Conservation (phyloP, 2,888 invertebrate genomes). For the Micoletzkya japonica region DNA sequence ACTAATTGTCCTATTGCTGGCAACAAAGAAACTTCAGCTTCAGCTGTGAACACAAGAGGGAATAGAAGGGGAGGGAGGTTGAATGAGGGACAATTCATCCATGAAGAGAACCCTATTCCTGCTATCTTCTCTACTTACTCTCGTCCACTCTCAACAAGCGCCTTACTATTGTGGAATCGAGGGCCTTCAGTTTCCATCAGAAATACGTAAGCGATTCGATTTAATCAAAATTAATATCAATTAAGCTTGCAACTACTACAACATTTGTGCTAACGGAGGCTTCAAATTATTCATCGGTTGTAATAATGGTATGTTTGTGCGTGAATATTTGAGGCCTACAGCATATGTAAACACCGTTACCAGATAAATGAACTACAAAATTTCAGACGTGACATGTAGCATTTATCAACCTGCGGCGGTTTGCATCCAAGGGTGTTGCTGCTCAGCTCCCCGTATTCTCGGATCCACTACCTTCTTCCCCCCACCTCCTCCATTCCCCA, state of each 20-base stretch:
- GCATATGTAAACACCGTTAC: no score
- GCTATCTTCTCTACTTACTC: background rate
- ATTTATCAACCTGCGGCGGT: constrained; percentile 8
- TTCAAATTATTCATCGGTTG: constrained; percentile 44
- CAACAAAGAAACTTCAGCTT: constrained; percentile 5
- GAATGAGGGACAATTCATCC: background rate
- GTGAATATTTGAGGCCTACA: no score
- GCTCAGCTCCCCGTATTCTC: background rate
- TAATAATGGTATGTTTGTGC: constrained; percentile 20
- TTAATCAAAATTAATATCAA: background rate
- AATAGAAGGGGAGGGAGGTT: background rate
- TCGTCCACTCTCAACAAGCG: background rate
- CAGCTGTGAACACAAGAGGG: background rate
- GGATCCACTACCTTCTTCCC: constrained; percentile 14
- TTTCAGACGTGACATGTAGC: constrained; percentile 17
- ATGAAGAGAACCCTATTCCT: background rate
- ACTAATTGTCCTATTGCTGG: no score
- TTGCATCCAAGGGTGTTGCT: constrained; percentile 22
- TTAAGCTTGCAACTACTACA: constrained; percentile 44
- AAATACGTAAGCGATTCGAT: constrained; percentile 34
- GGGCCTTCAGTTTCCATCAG: constrained; percentile 37
- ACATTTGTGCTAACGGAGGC: constrained; percentile 42
- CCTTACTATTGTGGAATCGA: constrained; percentile 40
- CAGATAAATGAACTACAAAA: no score
- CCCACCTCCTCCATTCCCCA: no score